Percentiles rank a stretch among this genome's conserved stretches.
Conservation (phyloP, 2,113 vertebrate species). For the Ursus arctos region DNA sequence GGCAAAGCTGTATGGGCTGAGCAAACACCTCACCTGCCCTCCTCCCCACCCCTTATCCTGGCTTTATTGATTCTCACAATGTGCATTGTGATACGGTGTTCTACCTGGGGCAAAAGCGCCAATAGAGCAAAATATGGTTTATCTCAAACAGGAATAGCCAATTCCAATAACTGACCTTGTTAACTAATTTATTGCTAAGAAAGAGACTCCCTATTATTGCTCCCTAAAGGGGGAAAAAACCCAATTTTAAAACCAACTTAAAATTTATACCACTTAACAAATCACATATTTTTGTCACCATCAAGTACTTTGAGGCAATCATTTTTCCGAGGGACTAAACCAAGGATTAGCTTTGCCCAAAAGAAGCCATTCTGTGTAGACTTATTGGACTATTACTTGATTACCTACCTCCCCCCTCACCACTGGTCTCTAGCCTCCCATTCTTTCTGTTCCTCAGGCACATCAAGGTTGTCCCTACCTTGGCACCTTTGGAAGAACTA, state of each 20-base stretch:
- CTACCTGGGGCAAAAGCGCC: not conserved
- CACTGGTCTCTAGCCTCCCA: rapidly evolving
- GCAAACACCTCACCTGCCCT: not conserved
- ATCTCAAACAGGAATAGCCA: not conserved
- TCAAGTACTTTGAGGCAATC: not conserved
- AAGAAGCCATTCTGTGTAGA: not conserved
- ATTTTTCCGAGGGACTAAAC: not conserved
- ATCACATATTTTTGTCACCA: not conserved
- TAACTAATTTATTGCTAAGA: not conserved
- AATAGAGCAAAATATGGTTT: not conserved
- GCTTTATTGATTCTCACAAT: not conserved
- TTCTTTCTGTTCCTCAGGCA: not conserved
- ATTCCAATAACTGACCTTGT: not conserved
- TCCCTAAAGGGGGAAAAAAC: not conserved
- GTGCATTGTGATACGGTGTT: not conserved
- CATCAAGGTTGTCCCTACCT: not conserved
- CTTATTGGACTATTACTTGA: not conserved
- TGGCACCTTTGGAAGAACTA: not conserved
- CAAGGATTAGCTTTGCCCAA: not conserved
- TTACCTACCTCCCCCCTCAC: not conserved
- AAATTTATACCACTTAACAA: not conserved
- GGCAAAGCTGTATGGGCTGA: not conserved
- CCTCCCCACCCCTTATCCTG: not conserved
- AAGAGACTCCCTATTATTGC: not conserved
- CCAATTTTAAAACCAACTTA: not conserved